Evolutionary conservation across 2,113 vertebrate species (phyloP), one percentile per base, ranked within the genome.

Genomic region (Agapornis roseicollis): DNA sequence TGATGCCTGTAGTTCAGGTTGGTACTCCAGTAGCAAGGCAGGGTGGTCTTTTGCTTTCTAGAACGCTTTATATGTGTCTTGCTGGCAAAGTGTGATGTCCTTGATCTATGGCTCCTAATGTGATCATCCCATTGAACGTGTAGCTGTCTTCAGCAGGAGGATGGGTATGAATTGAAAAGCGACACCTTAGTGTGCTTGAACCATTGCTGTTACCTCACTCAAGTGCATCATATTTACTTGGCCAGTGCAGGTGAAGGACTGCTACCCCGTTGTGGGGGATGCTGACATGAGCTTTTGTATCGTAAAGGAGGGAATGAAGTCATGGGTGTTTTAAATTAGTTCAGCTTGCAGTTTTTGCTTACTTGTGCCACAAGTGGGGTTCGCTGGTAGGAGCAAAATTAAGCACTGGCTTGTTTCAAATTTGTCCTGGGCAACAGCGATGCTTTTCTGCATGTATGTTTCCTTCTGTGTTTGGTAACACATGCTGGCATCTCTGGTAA

Each of bases 311-410:
- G 93, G 91, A 93, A 65, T 64, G 71, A 85, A 93, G 80, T 61
- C 81, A 44, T 69, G 93, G 88, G 80, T 65, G 91, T 70, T 56
- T 88, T 88, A 89, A 89, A 88, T 80, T 7, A 89, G 85, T 60
- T 82, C 84, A 85, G 66, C 77, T 31, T 46, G 79, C 92, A 74
- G 44, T 16, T 87, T 64, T 66, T 63, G 41, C 61, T 80, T 46
- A 76, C 93, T 89, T 81, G 93, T 85, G 88, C 81, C 81, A 80
- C 25, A 47, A 94, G 93, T 63, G 82, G 81, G 89, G 41, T 91
- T 81, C 88, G 74, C 68, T 68, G 71, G 76, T 61, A 47, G 87
- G 71, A 91, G 60, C 71, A 37, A 15, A 65, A 69, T 29, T 25
- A 55, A 41, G 28, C 28, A 1, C 33, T 7, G 72, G 27, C 80